These are phyloP conservation scores for Carcina quercana DNA, from an alignment of 2,888 invertebrate genomes.

Conservation along the genomic window DNA sequence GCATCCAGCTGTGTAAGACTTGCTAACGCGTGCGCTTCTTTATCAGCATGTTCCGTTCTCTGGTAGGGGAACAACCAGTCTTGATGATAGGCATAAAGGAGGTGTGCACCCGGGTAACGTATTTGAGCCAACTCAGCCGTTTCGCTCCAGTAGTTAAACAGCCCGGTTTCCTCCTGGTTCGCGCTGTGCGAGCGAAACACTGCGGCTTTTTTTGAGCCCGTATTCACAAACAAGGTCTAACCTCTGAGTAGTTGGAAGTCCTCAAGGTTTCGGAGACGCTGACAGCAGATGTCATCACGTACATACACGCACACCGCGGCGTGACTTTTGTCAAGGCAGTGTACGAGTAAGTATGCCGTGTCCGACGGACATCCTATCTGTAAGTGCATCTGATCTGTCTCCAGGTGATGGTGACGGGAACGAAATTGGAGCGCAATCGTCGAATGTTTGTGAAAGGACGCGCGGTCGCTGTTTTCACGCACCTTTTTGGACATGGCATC, in stretches of 20 bases:
- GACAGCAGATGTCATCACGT: neutral
- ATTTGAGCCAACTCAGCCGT: neutral
- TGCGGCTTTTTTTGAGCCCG: conserved; percentile 1
- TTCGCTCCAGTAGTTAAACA: conserved; percentile 7
- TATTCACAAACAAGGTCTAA: conserved; percentile 4
- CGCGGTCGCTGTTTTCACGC: too few species aligned
- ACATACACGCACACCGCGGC: neutral
- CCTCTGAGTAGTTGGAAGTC: neutral
- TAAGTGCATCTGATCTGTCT: too few species aligned
- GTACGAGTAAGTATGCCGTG: too few species aligned
- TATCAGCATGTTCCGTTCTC: conserved; percentile 9
- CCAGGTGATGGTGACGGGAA: too few species aligned
- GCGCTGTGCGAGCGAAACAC: conserved; percentile 10
- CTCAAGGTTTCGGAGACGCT: conserved; percentile 1
- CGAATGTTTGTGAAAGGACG: too few species aligned
- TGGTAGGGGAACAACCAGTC: conserved; percentile 4
- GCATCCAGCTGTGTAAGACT: too few species aligned
- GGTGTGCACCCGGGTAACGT: neutral
- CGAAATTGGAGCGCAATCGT: too few species aligned
- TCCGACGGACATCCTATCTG: too few species aligned
- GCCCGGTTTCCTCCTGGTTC: conserved; percentile 7
- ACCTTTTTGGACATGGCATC: too few species aligned
- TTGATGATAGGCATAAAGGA: conserved; percentile 3
- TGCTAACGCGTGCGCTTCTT: too few species aligned
- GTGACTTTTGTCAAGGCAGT: too few species aligned